A percentile compares a stretch with the other conserved stretches of the same genome.
Conservation (phyloP, 1,140 invertebrate species). For the Semibalanus balanoides region DNA sequence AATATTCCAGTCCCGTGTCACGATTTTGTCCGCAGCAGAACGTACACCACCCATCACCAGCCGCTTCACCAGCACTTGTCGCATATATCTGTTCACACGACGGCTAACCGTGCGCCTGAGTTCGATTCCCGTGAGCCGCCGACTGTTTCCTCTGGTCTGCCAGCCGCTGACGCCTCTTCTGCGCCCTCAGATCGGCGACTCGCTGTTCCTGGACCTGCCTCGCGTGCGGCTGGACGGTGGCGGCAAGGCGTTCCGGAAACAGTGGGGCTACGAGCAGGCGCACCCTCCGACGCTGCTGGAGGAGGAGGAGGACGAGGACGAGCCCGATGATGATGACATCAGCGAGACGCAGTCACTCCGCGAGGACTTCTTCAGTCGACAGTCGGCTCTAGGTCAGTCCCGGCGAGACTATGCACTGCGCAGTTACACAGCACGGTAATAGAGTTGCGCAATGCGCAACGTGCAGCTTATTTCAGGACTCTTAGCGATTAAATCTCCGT, state of each 20-base stretch:
- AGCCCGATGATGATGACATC: constrained; percentile 28
- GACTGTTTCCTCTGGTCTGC: constrained; percentile 23
- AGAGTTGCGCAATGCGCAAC: no score
- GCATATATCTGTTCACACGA: no score
- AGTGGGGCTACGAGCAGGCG: constrained; percentile 47
- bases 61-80: no score
- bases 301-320: constrained; percentile 43
- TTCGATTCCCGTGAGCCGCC: no score
- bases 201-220: constrained; percentile 46
- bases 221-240: constrained; percentile 52
- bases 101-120: no score
- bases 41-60: no score
- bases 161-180: constrained; percentile 2
- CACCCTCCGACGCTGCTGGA: constrained; percentile 49
- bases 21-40: no score
- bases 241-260: constrained; percentile 40
- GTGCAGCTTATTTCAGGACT: no score
- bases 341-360: constrained; percentile 21
- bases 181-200: constrained; percentile 38
- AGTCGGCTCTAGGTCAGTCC: not conserved
- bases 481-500: no score
- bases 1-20: no score
- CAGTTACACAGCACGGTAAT: no score
- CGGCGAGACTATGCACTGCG: no score
- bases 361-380: constrained; percentile 17